These are phyloP conservation scores for Nothocercus nigrocapillus DNA, from an alignment of 2,113 vertebrate species.

Conservation along the genomic window DNA sequence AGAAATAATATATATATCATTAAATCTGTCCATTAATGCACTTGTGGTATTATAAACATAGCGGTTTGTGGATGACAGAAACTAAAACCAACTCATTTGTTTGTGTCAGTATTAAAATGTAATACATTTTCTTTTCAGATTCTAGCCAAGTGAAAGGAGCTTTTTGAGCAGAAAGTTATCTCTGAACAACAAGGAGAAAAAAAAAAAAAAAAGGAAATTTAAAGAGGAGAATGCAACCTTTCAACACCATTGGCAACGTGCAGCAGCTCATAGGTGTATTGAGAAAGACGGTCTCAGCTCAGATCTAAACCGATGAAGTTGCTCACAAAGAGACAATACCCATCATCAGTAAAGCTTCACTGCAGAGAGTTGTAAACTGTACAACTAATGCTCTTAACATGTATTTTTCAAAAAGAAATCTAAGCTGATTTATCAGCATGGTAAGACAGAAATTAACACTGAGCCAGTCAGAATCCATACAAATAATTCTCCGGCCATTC, in stretches of 20 bases:
- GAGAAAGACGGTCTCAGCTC: neutral
- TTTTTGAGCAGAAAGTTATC: neutral
- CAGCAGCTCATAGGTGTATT: neutral
- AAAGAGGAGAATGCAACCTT: neutral
- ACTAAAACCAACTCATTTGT: slow-evolving; percentile 72
- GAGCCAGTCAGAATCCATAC: neutral
- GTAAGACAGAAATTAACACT: neutral
- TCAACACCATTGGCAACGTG: neutral
- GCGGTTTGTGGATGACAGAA: slow-evolving; percentile 71
- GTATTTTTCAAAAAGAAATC: neutral
- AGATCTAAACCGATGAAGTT: neutral
- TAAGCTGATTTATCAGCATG: neutral
- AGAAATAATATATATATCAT: slow-evolving; percentile 73
- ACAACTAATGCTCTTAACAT: neutral
- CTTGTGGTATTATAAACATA: slow-evolving; percentile 68
- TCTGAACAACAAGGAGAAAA: neutral
- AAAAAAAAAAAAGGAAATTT: neutral
- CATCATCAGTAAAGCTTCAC: neutral
- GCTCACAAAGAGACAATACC: neutral
- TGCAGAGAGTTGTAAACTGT: neutral
- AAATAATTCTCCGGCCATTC: neutral
- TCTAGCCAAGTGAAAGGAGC: neutral
- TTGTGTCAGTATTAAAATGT: slow-evolving; percentile 62
- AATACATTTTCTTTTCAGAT: slow-evolving; percentile 41
- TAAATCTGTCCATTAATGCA: slow-evolving; percentile 72